A percentile compares a stretch with the other conserved stretches of the same genome.
phyloP scores from a whole-genome alignment of 1,140 invertebrate genomes.

The Drosophila auraria region DNA sequence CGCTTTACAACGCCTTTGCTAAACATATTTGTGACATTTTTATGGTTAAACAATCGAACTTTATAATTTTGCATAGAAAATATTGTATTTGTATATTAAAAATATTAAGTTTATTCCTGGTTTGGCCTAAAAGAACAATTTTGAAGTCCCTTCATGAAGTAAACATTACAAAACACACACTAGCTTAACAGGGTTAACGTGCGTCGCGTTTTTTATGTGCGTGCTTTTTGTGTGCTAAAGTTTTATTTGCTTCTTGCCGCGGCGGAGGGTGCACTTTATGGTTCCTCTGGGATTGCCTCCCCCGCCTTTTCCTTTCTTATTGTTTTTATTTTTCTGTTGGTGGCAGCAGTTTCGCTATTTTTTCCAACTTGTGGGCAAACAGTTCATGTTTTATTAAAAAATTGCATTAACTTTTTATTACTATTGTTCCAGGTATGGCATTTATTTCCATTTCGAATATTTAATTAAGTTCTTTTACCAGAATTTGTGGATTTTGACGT shows the following conservation, averaged over 20 bases:
- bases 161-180: neutral
- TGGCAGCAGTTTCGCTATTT: conserved; percentile 10
- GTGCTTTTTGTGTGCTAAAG: conserved; percentile 8
- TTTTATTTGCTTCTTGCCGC: conserved; percentile 6
- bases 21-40: no score
- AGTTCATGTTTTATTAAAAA: conserved; percentile 12
- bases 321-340: neutral
- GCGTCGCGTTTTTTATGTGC: neutral
- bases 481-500: neutral
- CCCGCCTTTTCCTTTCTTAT: neutral
- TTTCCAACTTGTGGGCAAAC: neutral
- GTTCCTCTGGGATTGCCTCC: conserved; percentile 21
- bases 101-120: no score
- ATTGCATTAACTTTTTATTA: neutral
- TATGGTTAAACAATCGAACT: no score
- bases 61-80: no score
- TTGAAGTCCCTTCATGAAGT: neutral
- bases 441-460: no score
- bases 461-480: no score
- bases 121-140: neutral
- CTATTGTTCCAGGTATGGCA: neutral
- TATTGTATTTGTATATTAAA: no score
- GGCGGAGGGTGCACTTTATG: conserved; percentile 8
- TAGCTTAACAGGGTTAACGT: conserved; percentile 9
- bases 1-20: no score